A percentile compares a stretch with the other conserved stretches of the same genome.
phyloP scores from a whole-genome alignment of 2,797 vertebrate species.

The Cephalopachus bancanus region DNA sequence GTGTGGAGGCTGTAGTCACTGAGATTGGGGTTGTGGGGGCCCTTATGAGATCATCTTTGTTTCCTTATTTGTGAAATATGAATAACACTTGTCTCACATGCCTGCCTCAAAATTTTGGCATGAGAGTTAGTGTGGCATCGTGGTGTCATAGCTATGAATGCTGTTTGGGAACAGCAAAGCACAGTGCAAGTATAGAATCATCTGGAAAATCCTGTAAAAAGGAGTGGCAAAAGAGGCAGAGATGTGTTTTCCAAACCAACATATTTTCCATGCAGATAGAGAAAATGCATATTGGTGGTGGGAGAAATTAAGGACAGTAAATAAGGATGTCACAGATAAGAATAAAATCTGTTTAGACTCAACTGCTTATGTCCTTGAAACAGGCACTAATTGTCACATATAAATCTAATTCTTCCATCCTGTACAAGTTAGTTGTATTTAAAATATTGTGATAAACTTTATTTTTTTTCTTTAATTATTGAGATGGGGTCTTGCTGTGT shows the following conservation, averaged over 20 bases:
- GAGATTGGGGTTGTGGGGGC: no score
- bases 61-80: not conserved
- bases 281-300: not conserved
- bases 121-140: not conserved
- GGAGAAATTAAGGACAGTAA: conserved; percentile 31
- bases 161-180: not conserved
- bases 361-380: conserved; percentile 28
- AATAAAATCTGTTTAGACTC: not conserved
- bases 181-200: not conserved
- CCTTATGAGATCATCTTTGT: not conserved
- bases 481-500: no score
- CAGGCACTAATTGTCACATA: not conserved
- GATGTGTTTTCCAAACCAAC: not conserved
- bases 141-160: not conserved
- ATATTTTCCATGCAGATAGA: not conserved
- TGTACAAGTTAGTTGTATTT: conserved; percentile 1
- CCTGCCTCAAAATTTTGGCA: not conserved
- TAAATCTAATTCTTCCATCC: conserved; percentile 26
- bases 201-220: not conserved
- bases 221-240: not conserved
- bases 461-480: no score
- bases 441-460: not conserved
- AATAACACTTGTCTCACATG: not conserved
- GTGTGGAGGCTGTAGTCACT: not conserved
- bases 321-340: not conserved